phyloP scores from a whole-genome alignment of 2,888 invertebrate genomes.

The Sisyra nigra region DNA sequence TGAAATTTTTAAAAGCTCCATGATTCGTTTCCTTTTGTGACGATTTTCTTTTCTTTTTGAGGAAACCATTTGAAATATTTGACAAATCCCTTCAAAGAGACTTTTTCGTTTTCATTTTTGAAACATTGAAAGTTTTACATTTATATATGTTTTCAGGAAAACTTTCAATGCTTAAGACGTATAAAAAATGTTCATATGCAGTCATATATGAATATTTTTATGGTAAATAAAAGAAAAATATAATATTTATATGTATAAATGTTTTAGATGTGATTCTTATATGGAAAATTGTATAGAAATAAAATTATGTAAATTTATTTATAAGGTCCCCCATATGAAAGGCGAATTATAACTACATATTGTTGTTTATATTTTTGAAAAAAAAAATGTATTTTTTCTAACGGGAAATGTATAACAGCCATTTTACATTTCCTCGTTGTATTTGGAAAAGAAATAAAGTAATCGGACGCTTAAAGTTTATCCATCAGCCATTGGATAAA shows the following conservation, averaged over 20 bases:
- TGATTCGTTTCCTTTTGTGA: no score
- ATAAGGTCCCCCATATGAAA: background rate
- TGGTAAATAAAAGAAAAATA: background rate
- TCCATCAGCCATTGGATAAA: slow-evolving; percentile 3
- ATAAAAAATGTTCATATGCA: background rate
- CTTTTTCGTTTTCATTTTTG: background rate
- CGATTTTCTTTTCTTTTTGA: no score
- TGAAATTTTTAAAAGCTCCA: background rate
- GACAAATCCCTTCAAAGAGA: no score
- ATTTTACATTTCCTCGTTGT: slow-evolving; percentile 12
- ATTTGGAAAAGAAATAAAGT: slow-evolving; percentile 10
- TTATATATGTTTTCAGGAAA: background rate
- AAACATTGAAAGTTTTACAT: background rate
- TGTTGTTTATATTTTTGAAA: slow-evolving; percentile 10
- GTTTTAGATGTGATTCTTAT: background rate
- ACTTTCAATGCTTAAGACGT: no score
- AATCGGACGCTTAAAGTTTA: slow-evolving; percentile 1
- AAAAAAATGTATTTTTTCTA: slow-evolving; percentile 3
- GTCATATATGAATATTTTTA: slow-evolving; percentile 1
- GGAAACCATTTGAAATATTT: no score
- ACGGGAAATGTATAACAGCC: slow-evolving; percentile 12
- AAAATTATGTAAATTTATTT: background rate
- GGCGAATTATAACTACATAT: no score
- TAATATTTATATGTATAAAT: background rate
- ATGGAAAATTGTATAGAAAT: background rate